Evolutionary conservation across 1,140 invertebrate genomes (phyloP), one percentile per base, ranked within the genome.

Genomic region (Ceratina japonica): DNA sequence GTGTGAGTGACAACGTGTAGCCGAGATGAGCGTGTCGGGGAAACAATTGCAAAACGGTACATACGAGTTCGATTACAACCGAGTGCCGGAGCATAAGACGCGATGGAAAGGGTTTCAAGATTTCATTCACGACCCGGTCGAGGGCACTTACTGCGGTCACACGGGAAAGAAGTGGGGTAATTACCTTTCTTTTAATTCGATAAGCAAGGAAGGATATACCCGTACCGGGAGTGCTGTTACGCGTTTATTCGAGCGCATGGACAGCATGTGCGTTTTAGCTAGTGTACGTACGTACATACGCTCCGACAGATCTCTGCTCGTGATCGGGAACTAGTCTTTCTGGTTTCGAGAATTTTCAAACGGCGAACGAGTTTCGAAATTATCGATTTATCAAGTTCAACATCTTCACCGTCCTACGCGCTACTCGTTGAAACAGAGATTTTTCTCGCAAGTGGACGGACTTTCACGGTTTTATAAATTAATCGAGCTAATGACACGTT

Each of bases 141-240:
- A 95, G 10, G 94, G 95, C 62, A 94, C 94, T 52, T 93, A 96
- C 81, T 92, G 96, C 66, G 96, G 95, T 63, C 93, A 96, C 86
- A 95, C 95, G 61, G 93, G 93, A 51, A 88, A 93, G 84, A 94
- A 94, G 91, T 97, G 96, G 96, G 95, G 96, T 97, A 93, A 79
- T 80, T 74, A 61, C 20, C 27, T 10, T 22, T 22, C 51, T 49
- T 44, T 24, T 22, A 44, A 44, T 44, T 44, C 37, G 37, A 44
- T 44, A 44, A 44, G 37, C 37, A 44, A 44, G 37, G 37, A 31
- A 31, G 27, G 27, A 31, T 31, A n/a, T n/a, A 44, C 20, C 18
- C 37, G 37, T 44, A 31, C 27, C 18, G 54, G 54, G 22, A 18
- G 24, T 1, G 16, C 3, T 68, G 20, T 27, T n/a, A 44, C 37